Conservation (phyloP, 2,797 vertebrate genomes). For the Gallinago nigripennis region DNA sequence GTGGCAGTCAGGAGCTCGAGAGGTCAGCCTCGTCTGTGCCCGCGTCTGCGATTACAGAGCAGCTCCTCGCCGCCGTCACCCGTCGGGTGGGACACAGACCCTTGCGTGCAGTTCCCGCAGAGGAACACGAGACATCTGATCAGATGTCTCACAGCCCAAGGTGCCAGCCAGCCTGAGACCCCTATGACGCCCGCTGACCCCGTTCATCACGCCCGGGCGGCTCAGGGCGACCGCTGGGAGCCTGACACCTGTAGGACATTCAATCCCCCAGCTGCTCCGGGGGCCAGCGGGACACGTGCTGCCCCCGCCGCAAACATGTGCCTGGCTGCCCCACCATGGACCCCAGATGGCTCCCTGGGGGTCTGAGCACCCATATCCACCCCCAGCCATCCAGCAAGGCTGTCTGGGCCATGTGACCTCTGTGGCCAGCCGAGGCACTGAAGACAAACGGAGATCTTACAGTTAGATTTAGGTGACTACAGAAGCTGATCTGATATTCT, state of each 20-base stretch:
- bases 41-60: neutral
- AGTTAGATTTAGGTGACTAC: neutral
- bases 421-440: accelerated
- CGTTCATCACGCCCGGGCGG: accelerated
- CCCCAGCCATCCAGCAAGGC: too few relatives aligned
- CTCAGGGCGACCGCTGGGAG: accelerated
- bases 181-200: neutral
- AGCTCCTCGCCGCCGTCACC: neutral
- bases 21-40: neutral
- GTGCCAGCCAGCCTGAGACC: neutral
- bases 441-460: neutral
- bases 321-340: accelerated
- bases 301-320: accelerated
- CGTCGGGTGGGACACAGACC: neutral
- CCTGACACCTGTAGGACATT: neutral
- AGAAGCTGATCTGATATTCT: neutral
- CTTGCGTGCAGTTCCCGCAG: neutral
- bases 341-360: accelerated
- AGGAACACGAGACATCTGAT: neutral
- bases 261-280: accelerated
- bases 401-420: neutral
- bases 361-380: neutral
- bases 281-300: neutral
- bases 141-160: neutral
- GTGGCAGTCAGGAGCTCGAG: neutral